These are phyloP conservation scores for Takifugu rubripes DNA, from an alignment of 2,797 vertebrate genomes.

Conservation along the genomic window DNA sequence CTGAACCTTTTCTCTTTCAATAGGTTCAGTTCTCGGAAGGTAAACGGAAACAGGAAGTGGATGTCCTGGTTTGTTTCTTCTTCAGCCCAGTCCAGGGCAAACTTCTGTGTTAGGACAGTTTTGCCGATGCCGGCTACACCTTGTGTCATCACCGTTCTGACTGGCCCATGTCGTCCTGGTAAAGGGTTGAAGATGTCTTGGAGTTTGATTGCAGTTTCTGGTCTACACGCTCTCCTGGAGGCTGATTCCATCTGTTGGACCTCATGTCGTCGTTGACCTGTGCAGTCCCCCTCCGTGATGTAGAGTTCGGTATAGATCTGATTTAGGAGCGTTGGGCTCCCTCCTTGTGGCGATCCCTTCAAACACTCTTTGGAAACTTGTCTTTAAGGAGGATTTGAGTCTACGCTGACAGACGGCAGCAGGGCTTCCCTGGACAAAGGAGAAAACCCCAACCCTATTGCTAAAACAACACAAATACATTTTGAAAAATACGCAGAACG, in stretches of 20 bases:
- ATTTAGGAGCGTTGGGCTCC: not conserved
- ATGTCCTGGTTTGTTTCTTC: slow-evolving; percentile 1
- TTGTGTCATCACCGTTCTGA: not conserved
- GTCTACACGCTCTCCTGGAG: not conserved
- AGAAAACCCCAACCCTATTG: no score
- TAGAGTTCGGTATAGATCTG: slow-evolving; percentile 1
- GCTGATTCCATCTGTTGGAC: not conserved
- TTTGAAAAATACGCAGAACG: not conserved
- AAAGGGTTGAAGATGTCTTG: not conserved
- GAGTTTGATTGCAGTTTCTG: not conserved
- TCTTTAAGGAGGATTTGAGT: not conserved
- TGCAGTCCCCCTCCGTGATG: not conserved
- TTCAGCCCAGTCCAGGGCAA: slow-evolving; percentile 1
- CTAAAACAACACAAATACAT: not conserved
- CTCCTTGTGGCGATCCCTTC: not conserved
- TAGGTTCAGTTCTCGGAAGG: slow-evolving; percentile 1
- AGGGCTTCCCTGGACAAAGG: not conserved
- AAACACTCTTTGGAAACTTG: not conserved
- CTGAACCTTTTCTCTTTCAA: not conserved
- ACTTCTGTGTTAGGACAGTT: not conserved
- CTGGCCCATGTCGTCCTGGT: not conserved
- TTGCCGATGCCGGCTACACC: not conserved
- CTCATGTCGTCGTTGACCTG: not conserved
- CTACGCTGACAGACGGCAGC: not conserved
- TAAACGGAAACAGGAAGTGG: not conserved